These are phyloP conservation scores for Drosophila tropicalis DNA, from an alignment of 1,140 invertebrate genomes.

Conservation along the genomic window DNA sequence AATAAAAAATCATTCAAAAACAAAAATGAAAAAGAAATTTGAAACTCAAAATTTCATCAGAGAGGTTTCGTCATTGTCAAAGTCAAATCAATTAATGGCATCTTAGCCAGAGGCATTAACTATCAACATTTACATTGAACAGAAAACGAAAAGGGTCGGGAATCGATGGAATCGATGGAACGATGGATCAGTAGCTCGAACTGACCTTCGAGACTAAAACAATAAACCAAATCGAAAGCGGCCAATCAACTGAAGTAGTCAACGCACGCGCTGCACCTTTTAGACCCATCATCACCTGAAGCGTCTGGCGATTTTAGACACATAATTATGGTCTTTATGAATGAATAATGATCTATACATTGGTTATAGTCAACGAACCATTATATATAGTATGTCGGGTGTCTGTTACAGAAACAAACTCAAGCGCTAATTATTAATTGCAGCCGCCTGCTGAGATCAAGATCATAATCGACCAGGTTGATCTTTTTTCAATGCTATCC, in stretches of 20 bases:
- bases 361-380: constrained; percentile 12
- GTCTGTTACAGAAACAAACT: constrained; percentile 52
- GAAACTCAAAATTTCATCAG: constrained; percentile 37
- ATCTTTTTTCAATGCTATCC: constrained; percentile 39
- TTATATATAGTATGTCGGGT: constrained; percentile 2
- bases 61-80: constrained; percentile 42
- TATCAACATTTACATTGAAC: constrained; percentile 32
- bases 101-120: constrained; percentile 36
- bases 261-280: constrained; percentile 39
- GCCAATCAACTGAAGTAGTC: constrained; percentile 53
- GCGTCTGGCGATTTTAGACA: constrained; percentile 30
- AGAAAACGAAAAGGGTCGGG: constrained; percentile 10
- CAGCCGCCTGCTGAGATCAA: constrained; percentile 44
- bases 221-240: constrained; percentile 53
- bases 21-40: not conserved
- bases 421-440: constrained; percentile 62
- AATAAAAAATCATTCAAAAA: constrained; percentile 52
- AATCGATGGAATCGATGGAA: constrained; percentile 5
- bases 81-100: constrained; percentile 44
- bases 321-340: constrained; percentile 59
- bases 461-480: constrained; percentile 34
- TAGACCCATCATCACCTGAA: constrained; percentile 63
- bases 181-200: not conserved
- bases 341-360: constrained; percentile 60
- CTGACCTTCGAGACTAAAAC: constrained; percentile 37